Evolutionary conservation across 2,797 vertebrate species (phyloP).

Genomic region (Xenopus petersii): DNA sequence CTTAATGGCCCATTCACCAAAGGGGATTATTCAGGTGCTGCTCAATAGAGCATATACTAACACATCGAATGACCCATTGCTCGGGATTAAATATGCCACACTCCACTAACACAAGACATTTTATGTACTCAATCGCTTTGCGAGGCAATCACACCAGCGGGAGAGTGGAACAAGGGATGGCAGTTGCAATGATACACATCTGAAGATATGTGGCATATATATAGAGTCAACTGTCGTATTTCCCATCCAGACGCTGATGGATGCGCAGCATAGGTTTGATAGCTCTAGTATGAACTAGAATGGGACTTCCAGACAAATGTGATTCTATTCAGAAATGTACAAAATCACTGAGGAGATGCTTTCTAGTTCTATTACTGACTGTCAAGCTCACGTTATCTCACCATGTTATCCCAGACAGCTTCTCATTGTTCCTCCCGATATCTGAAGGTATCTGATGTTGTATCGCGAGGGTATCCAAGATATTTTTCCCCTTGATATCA

Average conservation of each 20-base stretch:
- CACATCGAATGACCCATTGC: slow-evolving; percentile 48
- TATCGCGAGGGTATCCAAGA: no score
- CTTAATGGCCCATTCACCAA: slow-evolving; percentile 26
- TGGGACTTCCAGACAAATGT: no score
- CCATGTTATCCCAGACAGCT: no score
- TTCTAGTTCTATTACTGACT: no score
- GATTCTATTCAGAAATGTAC: no score
- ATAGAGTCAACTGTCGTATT: neutral
- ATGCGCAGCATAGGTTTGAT: no score
- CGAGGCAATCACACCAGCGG: slow-evolving; percentile 50
- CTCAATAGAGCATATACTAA: slow-evolving; percentile 36
- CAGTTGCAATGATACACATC: slow-evolving; percentile 18
- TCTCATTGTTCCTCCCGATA: no score
- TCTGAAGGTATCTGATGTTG: no score
- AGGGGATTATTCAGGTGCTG: slow-evolving; percentile 50
- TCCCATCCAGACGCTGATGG: neutral
- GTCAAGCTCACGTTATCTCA: no score
- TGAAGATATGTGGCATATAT: slow-evolving; percentile 18
- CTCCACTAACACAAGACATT: slow-evolving; percentile 40
- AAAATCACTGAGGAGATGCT: no score
- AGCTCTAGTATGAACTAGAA: no score
- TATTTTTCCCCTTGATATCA: no score
- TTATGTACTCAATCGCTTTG: slow-evolving; percentile 46
- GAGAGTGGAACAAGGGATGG: slow-evolving; percentile 44
- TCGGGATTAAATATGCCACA: slow-evolving; percentile 52